Percentiles rank a stretch among this genome's conserved stretches.
phyloP scores from a whole-genome alignment of 2,113 vertebrate genomes.

The Puffinus mauretanicus region DNA sequence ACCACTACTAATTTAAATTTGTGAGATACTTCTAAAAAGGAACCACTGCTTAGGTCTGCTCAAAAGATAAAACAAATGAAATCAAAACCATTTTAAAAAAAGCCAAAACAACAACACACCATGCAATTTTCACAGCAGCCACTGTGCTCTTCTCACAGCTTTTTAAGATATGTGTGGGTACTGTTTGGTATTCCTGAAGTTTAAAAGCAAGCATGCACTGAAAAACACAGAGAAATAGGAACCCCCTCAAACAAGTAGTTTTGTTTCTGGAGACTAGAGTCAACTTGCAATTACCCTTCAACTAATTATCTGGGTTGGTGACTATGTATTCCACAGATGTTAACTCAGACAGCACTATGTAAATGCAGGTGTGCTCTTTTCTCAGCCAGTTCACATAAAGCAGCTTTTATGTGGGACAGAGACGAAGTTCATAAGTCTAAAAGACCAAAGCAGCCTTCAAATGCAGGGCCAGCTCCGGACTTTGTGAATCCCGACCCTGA shows the following conservation, averaged over 20 bases:
- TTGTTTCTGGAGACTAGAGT: background rate
- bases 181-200: background rate
- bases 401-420: background rate
- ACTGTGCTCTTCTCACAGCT: background rate
- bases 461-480: background rate
- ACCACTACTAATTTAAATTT: background rate
- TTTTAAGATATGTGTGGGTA: background rate
- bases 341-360: background rate
- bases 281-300: background rate
- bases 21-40: background rate
- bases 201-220: background rate
- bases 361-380: background rate
- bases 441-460: background rate
- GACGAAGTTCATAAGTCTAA: background rate
- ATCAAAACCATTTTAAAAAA: background rate
- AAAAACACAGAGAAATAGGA: background rate
- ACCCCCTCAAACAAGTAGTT: background rate
- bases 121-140: background rate
- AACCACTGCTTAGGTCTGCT: background rate
- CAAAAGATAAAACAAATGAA: background rate
- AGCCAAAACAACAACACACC: fast-evolving
- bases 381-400: background rate
- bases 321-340: background rate
- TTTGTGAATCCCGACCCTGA: background rate
- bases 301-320: background rate